Conservation (phyloP, 2,113 vertebrate species). For the Leucopsar rothschildi region DNA sequence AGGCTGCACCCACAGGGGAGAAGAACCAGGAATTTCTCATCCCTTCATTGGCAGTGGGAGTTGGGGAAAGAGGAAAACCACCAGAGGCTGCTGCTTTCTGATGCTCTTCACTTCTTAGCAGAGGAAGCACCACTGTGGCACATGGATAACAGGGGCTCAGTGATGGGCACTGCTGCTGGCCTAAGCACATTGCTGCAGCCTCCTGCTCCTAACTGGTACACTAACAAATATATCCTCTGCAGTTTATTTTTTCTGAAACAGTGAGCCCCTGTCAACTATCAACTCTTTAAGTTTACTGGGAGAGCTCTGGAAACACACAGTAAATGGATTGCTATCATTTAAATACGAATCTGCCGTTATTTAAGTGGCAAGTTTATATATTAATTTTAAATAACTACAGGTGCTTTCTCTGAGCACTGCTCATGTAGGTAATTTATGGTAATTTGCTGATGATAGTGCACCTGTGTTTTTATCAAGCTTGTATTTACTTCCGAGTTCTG, state of each 20-base stretch:
- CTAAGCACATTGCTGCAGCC: neutral
- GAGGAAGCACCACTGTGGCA: neutral
- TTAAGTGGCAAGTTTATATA: neutral
- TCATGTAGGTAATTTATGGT: slow-evolving; percentile 28
- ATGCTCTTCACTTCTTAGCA: neutral
- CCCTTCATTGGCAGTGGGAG: accelerated
- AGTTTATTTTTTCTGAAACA: neutral
- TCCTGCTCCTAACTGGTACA: neutral
- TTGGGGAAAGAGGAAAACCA: slow-evolving; percentile 17
- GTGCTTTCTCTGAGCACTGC: slow-evolving; percentile 16
- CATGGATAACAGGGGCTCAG: accelerated
- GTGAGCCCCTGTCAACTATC: neutral
- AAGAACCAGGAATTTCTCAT: neutral
- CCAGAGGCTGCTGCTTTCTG: slow-evolving; percentile 1
- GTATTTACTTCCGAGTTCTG: slow-evolving; percentile 61
- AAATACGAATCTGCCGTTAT: neutral
- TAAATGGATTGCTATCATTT: neutral
- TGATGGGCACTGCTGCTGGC: neutral
- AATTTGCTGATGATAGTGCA: slow-evolving; percentile 40
- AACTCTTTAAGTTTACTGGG: neutral
- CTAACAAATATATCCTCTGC: neutral
- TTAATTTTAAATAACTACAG: slow-evolving; percentile 50
- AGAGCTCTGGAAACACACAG: neutral
- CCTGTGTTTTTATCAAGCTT: slow-evolving; percentile 62
- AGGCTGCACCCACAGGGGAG: neutral